Evolutionary conservation across 2,113 vertebrate genomes (phyloP).

Genomic region (Sciurus niger): DNA sequence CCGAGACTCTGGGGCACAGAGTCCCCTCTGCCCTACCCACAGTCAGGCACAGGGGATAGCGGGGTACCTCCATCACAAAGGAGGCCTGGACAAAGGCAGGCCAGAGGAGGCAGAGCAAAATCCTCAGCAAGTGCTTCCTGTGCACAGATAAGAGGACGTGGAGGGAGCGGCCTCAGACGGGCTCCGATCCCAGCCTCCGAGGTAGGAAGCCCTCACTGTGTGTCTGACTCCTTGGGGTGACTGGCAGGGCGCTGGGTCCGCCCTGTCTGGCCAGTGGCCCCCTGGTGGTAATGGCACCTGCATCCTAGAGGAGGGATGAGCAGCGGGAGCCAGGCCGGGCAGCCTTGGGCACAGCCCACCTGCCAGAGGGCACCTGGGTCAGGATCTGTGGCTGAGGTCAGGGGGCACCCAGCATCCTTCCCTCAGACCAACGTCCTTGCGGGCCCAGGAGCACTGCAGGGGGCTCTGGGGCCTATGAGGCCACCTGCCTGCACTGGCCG

Average conservation of each 20-base stretch:
- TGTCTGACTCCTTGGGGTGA: not conserved
- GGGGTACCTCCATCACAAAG: not conserved
- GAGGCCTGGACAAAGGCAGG: not conserved
- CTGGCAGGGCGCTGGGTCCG: rapidly evolving
- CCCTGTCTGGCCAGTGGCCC: not conserved
- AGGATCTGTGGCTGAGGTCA: too few species aligned
- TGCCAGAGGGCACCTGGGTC: too few species aligned
- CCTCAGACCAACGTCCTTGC: not conserved
- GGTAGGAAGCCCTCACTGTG: conserved; percentile 60
- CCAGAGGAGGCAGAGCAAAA: not conserved
- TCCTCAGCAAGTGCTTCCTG: conserved; percentile 23
- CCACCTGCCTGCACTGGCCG: not conserved
- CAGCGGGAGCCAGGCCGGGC: not conserved
- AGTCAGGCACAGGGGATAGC: not conserved
- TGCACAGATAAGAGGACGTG: not conserved
- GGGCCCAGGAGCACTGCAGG: not conserved
- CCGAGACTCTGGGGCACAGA: too few species aligned
- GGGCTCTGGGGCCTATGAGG: too few species aligned
- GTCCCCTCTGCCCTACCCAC: not conserved
- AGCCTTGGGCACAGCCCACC: not conserved
- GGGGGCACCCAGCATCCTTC: not conserved
- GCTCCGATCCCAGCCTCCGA: conserved; percentile 75
- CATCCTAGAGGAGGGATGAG: not conserved
- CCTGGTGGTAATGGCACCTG: not conserved
- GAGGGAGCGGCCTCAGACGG: rapidly evolving